phyloP scores from a whole-genome alignment of 2,888 invertebrate species.

The Sinodicranocentrus sp. region DNA sequence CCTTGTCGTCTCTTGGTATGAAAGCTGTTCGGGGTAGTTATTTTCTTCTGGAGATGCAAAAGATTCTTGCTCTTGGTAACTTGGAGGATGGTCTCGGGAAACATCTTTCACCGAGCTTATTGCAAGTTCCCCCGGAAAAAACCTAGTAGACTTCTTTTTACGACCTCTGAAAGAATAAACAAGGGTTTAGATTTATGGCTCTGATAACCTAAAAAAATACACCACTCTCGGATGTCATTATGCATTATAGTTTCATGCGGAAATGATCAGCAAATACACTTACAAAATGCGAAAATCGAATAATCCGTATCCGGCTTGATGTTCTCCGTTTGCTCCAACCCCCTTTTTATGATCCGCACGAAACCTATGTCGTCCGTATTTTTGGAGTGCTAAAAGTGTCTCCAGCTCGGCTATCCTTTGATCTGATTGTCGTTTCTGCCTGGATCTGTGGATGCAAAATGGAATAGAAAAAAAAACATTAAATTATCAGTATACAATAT shows the following conservation, averaged over 20 bases:
- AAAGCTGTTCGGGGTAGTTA: neutral
- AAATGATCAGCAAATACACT: conserved; percentile 77
- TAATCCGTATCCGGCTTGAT: conserved; percentile 80
- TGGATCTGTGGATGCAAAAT: conserved; percentile 66
- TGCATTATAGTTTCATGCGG: conserved; percentile 38
- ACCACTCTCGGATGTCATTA: conserved; percentile 18
- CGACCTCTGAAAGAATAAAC: conserved; percentile 67
- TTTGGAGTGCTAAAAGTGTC: conserved; percentile 81
- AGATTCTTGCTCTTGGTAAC: neutral
- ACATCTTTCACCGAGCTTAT: conserved; percentile 20
- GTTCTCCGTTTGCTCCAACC: conserved; percentile 77
- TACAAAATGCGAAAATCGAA: conserved; percentile 81
- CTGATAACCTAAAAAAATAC: conserved; percentile 25
- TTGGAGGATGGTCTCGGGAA: conserved; percentile 15
- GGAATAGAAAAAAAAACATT: conserved; percentile 1
- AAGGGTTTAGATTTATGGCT: conserved; percentile 47
- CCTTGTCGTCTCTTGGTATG: neutral
- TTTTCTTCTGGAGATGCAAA: conserved; percentile 1
- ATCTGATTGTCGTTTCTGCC: conserved; percentile 82
- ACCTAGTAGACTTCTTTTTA: conserved; percentile 71
- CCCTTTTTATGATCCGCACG: conserved; percentile 77
- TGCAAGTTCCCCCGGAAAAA: conserved; percentile 68
- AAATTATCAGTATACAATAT: neutral
- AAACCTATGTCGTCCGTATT: conserved; percentile 80
- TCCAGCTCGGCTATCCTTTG: conserved; percentile 82